phyloP scores from a whole-genome alignment of 2,113 vertebrate species.

The Malurus melanocephalus region DNA sequence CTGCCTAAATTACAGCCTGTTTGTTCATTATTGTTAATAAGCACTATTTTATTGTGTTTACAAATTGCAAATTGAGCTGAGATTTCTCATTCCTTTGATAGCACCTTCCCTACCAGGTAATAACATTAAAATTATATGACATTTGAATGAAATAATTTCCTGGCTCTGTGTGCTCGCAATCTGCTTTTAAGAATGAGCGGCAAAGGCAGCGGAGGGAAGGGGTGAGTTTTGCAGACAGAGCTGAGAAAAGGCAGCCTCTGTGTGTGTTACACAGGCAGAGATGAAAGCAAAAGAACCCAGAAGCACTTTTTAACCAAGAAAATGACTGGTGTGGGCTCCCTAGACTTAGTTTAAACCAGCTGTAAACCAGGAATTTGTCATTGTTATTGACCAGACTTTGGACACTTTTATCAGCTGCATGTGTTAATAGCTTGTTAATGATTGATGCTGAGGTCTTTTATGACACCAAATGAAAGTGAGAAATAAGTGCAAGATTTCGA shows the following conservation, averaged over 20 bases:
- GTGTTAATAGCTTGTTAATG: slow-evolving; percentile 83
- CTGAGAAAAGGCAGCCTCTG: slow-evolving; percentile 23
- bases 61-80: background rate
- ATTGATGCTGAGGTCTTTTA: slow-evolving; percentile 76
- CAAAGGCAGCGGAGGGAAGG: background rate
- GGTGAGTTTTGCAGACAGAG: slow-evolving; percentile 41
- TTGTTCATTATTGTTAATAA: background rate
- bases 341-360: slow-evolving; percentile 58
- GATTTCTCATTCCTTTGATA: background rate
- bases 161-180: background rate
- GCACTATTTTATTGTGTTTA: background rate
- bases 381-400: slow-evolving; percentile 67
- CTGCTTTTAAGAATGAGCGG: background rate
- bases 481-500: slow-evolving; percentile 60
- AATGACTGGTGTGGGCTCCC: background rate
- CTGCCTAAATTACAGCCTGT: background rate
- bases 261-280: slow-evolving; percentile 75
- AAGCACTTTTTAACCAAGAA: slow-evolving; percentile 58
- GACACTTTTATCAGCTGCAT: slow-evolving; percentile 76
- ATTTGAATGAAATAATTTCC: background rate
- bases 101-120: background rate
- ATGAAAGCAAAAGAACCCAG: slow-evolving; percentile 74
- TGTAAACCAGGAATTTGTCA: slow-evolving; percentile 74
- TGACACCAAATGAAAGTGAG: slow-evolving; percentile 73
- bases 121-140: background rate